These are phyloP conservation scores for Leptopterna dolabrata DNA, from an alignment of 2,888 invertebrate species.

Conservation along the genomic window DNA sequence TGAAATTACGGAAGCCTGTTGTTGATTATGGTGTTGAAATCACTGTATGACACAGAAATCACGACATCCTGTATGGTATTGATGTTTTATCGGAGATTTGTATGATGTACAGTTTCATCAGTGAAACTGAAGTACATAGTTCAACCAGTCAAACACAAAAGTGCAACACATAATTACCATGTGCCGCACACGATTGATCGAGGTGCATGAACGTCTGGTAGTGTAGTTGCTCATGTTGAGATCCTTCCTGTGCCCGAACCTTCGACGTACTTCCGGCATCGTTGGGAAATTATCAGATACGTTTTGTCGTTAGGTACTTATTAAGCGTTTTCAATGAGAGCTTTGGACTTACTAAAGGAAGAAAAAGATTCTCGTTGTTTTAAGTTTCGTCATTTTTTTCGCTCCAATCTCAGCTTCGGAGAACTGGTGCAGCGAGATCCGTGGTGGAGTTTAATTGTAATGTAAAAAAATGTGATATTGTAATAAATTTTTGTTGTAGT, in stretches of 20 bases:
- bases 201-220: no score
- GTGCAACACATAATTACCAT: neutral
- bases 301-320: neutral
- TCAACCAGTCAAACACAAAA: neutral
- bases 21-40: no score
- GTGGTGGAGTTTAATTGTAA: constrained; percentile 9
- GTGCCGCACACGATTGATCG: neutral
- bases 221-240: neutral
- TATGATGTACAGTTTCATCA: no score
- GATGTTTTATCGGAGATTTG: no score
- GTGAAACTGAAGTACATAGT: neutral
- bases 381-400: neutral
- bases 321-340: constrained; percentile 21
- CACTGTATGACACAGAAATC: no score
- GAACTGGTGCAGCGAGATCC: neutral
- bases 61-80: no score
- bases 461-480: constrained; percentile 37
- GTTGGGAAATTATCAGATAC: neutral
- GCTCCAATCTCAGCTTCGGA: neutral
- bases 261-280: neutral
- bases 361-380: constrained; percentile 3
- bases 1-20: no score
- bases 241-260: neutral
- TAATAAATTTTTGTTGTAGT: neutral
- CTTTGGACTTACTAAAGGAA: constrained; percentile 20